Conservation (phyloP, 53 echinoderm and acorn worm genomes). For the Mesocentrotus franciscanus region DNA sequence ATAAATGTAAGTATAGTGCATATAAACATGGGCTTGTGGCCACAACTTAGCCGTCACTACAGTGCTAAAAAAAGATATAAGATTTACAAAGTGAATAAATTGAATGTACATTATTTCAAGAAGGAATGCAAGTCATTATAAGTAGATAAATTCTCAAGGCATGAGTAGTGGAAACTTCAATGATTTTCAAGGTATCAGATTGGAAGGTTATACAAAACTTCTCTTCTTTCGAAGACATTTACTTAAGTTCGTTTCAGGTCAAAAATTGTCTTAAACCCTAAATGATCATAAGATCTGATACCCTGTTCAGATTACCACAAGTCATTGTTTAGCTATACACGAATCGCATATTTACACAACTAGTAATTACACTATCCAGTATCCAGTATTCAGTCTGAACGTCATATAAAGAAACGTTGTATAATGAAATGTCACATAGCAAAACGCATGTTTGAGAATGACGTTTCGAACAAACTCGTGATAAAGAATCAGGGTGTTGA, state of each 20-base stretch:
- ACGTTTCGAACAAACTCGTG: too few species aligned
- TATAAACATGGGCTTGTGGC: background rate
- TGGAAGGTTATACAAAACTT: background rate
- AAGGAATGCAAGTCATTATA: background rate
- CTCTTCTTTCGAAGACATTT: background rate
- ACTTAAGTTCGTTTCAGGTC: background rate
- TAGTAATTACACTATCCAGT: too few species aligned
- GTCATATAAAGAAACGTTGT: too few species aligned
- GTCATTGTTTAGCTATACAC: too few species aligned
- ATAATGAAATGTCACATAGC: too few species aligned
- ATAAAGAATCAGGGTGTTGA: too few species aligned
- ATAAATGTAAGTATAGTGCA: too few species aligned
- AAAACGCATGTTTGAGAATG: too few species aligned
- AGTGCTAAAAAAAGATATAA: background rate
- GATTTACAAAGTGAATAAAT: background rate
- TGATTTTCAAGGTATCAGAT: background rate
- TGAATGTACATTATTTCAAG: background rate
- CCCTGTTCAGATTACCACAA: too few species aligned
- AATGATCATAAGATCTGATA: background rate
- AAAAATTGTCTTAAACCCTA: background rate
- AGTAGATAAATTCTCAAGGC: constrained; percentile 22
- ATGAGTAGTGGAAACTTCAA: background rate
- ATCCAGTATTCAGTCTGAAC: too few species aligned
- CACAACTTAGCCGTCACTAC: background rate
- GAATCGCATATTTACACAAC: too few species aligned